Conservation (phyloP, 2,888 invertebrate genomes). For the Amblyteles armatorius region DNA sequence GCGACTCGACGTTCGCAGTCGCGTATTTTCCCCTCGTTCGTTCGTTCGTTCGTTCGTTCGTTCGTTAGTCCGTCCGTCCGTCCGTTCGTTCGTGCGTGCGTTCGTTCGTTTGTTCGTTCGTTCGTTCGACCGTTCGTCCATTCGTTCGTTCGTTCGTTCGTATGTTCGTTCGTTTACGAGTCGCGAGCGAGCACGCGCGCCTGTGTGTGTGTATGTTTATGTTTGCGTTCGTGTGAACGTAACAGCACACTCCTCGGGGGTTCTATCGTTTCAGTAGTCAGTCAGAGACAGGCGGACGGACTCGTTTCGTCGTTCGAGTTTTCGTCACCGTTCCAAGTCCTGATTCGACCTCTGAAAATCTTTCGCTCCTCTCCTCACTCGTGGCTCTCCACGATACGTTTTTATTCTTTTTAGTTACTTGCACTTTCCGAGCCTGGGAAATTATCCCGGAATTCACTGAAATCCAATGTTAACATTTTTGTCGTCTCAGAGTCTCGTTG, state of each 20-base stretch:
- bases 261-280: constrained; percentile 65
- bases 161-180: constrained; percentile 38
- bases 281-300: constrained; percentile 59
- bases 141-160: constrained; percentile 18
- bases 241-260: constrained; percentile 25
- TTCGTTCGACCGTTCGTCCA: not conserved
- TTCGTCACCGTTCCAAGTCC: constrained; percentile 53
- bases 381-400: not conserved
- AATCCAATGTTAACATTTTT: not conserved
- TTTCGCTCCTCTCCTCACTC: not conserved
- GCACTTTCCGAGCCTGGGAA: not conserved
- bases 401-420: not conserved
- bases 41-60: not conserved
- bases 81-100: constrained; percentile 3
- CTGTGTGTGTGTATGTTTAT: not conserved
- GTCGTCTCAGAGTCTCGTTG: not conserved
- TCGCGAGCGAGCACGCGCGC: constrained; percentile 34
- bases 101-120: constrained; percentile 7
- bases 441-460: not conserved
- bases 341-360: constrained; percentile 47
- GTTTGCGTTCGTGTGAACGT: not conserved
- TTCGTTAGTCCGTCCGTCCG: constrained; percentile 4
- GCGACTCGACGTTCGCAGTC: constrained; percentile 66
- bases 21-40: constrained; percentile 41
- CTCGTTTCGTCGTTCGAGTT: constrained; percentile 46